Evolutionary conservation across 2,888 invertebrate species (phyloP).

Genomic region (Matsumyia berberina): DNA sequence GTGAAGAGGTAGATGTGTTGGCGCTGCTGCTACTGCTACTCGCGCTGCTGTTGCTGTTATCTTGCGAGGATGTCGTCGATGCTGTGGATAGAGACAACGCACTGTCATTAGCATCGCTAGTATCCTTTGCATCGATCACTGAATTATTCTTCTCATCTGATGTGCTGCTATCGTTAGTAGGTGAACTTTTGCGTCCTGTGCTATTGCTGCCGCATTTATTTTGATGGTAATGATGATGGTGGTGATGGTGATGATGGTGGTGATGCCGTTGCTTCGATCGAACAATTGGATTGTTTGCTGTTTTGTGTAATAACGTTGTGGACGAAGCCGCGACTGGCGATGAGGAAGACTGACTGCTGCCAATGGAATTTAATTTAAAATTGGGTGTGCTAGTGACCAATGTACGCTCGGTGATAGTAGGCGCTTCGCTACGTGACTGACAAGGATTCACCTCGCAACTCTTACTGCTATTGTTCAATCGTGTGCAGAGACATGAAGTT

Average conservation of each 20-base stretch:
- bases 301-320: slow-evolving; percentile 80
- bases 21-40: slow-evolving; percentile 31
- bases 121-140: slow-evolving; percentile 45
- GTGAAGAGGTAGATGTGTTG: slow-evolving; percentile 50
- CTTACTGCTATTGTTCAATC: slow-evolving; percentile 79
- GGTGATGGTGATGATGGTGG: slow-evolving; percentile 82
- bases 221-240: slow-evolving; percentile 83
- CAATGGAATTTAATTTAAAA: slow-evolving; percentile 65
- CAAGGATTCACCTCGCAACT: slow-evolving; percentile 77
- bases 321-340: slow-evolving; percentile 52
- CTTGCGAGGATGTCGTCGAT: slow-evolving; percentile 43
- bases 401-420: slow-evolving; percentile 51
- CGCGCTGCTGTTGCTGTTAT: slow-evolving; percentile 49
- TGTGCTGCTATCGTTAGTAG: slow-evolving; percentile 22
- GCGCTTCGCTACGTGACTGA: slow-evolving; percentile 70
- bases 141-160: slow-evolving; percentile 36
- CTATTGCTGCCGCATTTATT: slow-evolving; percentile 48
- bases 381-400: slow-evolving; percentile 73
- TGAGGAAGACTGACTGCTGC: slow-evolving; percentile 39
- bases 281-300: slow-evolving; percentile 82
- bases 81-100: slow-evolving; percentile 59
- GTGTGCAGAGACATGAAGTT: slow-evolving; percentile 84
- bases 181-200: slow-evolving; percentile 57
- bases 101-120: slow-evolving; percentile 59
- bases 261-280: slow-evolving; percentile 82